phyloP scores from a whole-genome alignment of 2,888 invertebrate species.

The Sphaerophoria taeniata region DNA sequence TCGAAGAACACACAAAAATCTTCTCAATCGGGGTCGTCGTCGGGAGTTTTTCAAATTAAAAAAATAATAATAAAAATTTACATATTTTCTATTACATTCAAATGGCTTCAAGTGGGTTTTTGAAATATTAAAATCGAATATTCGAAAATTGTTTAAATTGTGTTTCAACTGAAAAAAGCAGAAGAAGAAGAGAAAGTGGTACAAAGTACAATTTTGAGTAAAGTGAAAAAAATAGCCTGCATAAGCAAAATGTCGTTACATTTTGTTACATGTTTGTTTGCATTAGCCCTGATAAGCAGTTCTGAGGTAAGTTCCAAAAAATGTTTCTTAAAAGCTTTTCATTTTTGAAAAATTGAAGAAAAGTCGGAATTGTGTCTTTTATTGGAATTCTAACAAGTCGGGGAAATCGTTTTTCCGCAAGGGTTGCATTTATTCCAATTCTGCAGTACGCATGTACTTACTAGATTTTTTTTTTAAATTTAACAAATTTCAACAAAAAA shows the following conservation, averaged over 20 bases:
- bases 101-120: constrained; percentile 29
- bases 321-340: background rate
- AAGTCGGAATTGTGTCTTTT: constrained; percentile 26
- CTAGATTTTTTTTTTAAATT: constrained; percentile 1
- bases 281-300: constrained; percentile 66
- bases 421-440: constrained; percentile 19
- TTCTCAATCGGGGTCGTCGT: constrained; percentile 58
- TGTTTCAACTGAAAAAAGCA: constrained; percentile 42
- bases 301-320: constrained; percentile 58
- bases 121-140: background rate
- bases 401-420: background rate
- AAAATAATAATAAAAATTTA: background rate
- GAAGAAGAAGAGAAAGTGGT: background rate
- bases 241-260: constrained; percentile 69
- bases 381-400: constrained; percentile 66
- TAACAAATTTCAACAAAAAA: constrained; percentile 10
- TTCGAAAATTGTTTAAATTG: constrained; percentile 29
- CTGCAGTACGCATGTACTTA: constrained; percentile 67
- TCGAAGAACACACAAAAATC: constrained; percentile 50
- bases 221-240: constrained; percentile 36
- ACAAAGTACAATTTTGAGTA: constrained; percentile 37
- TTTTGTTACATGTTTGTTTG: constrained; percentile 66
- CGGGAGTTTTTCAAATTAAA: constrained; percentile 53
- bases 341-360: constrained; percentile 27
- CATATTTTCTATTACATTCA: background rate